Conservation (phyloP, 2,113 vertebrate species). For the Scomber scombrus region DNA sequence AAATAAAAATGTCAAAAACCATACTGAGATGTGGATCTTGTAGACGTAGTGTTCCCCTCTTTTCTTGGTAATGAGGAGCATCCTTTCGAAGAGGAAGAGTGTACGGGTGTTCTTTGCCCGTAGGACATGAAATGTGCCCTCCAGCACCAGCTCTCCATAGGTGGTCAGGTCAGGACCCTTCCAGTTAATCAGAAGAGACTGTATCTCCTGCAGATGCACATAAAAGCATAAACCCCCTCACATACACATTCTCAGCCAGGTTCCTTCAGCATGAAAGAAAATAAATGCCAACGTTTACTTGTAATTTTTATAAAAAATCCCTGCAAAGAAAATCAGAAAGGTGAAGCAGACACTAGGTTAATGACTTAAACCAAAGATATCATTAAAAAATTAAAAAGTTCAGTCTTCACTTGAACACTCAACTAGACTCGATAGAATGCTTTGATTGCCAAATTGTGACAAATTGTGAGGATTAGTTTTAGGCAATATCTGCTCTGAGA, state of each 20-base stretch:
- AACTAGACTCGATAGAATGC: neutral
- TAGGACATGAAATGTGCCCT: conserved; percentile 94
- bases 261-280: conserved; percentile 9
- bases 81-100: conserved; percentile 95
- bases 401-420: neutral
- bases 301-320: neutral
- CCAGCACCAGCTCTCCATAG: conserved; percentile 94
- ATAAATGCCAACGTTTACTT: conserved; percentile 6
- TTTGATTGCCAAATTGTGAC: neutral
- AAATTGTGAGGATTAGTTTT: conserved; percentile 2
- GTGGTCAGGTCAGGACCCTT: conserved; percentile 94
- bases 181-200: conserved; percentile 96
- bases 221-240: neutral
- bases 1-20: conserved; percentile 1
- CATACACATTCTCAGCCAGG: neutral
- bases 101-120: conserved; percentile 92
- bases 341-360: neutral
- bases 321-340: neutral
- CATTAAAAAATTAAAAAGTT: conserved; percentile 17
- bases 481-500: neutral
- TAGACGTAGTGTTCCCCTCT: conserved; percentile 94
- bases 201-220: conserved; percentile 90
- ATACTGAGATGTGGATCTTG: conserved; percentile 94
- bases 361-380: conserved; percentile 4
- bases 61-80: conserved; percentile 94